Conservation (phyloP, 2,113 vertebrate genomes). For the Phylloscopus trochiloides region DNA sequence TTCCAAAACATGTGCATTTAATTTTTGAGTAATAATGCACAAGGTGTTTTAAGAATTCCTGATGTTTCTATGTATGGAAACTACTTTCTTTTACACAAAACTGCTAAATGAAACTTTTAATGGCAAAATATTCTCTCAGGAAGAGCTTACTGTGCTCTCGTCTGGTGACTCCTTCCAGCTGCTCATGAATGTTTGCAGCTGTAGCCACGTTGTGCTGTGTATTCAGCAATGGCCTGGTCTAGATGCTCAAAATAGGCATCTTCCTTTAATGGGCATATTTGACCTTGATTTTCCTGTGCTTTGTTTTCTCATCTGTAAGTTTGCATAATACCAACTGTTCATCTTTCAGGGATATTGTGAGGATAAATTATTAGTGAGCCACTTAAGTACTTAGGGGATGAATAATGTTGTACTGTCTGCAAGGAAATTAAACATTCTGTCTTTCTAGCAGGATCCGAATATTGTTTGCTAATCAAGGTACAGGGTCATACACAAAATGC, state of each 20-base stretch:
- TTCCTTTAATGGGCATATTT: not conserved
- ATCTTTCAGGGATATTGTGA: conserved; percentile 5
- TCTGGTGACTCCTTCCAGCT: not conserved
- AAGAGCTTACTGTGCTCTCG: not conserved
- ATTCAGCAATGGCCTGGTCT: not conserved
- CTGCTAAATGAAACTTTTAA: not conserved
- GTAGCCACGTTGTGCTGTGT: not conserved
- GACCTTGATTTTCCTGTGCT: conserved; percentile 31
- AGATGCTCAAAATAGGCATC: not conserved
- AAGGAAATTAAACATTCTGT: conserved; percentile 54
- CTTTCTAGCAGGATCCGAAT: conserved; percentile 30
- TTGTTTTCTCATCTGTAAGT: conserved; percentile 29
- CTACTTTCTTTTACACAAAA: not conserved
- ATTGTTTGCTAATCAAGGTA: conserved; percentile 36
- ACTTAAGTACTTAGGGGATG: conserved; percentile 50
- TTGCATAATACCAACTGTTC: conserved; percentile 40
- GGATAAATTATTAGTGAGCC: conserved; percentile 55
- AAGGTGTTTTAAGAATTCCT: not conserved
- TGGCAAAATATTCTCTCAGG: not conserved
- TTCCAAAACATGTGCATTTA: not conserved
- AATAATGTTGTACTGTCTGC: conserved; percentile 16
- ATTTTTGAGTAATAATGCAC: not conserved
- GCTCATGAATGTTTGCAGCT: not conserved
- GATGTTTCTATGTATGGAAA: not conserved
- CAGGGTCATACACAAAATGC: not conserved